Conservation (phyloP, 2,797 vertebrate genomes). For the Sciurus vulgaris region DNA sequence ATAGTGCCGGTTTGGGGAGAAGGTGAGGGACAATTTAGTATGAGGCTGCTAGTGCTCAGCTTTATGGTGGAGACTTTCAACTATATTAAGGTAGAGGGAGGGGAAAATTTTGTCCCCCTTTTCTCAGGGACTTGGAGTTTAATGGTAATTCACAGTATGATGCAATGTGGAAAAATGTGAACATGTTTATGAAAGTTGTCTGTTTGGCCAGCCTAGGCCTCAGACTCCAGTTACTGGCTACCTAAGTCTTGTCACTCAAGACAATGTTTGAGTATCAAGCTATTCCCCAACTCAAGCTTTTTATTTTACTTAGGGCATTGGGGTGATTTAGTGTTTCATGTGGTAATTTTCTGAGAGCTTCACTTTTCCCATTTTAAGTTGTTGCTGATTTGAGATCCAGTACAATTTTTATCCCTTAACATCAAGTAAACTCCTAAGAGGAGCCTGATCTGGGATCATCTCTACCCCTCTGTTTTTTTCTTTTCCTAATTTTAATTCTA, state of each 20-base stretch:
- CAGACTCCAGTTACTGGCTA: slow-evolving; percentile 53
- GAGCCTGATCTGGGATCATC: not conserved
- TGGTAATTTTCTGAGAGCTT: slow-evolving; percentile 54
- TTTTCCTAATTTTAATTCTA: slow-evolving; percentile 54
- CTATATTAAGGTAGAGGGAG: not conserved
- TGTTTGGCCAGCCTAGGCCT: slow-evolving; percentile 48
- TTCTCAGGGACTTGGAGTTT: not conserved
- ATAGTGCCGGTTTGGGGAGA: not conserved
- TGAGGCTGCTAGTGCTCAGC: not conserved
- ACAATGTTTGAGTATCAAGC: slow-evolving; percentile 24
- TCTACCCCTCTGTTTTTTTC: slow-evolving; percentile 49
- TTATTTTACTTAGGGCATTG: slow-evolving; percentile 49
- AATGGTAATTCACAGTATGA: slow-evolving; percentile 64
- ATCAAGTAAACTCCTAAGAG: not conserved
- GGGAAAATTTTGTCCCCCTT: not conserved
- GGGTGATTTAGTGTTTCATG: slow-evolving; percentile 43
- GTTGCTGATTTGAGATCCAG: slow-evolving; percentile 26
- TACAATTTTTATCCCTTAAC: not conserved
- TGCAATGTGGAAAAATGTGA: slow-evolving; percentile 67
- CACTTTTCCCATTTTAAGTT: slow-evolving; percentile 53
- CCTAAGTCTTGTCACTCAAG: slow-evolving; percentile 45
- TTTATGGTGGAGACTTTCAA: not conserved
- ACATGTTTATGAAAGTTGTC: slow-evolving; percentile 49
- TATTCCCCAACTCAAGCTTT: slow-evolving; percentile 48
- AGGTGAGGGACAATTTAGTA: not conserved